Conservation (phyloP, 2,797 vertebrate genomes). For the Ambastaia sidthimunki region DNA sequence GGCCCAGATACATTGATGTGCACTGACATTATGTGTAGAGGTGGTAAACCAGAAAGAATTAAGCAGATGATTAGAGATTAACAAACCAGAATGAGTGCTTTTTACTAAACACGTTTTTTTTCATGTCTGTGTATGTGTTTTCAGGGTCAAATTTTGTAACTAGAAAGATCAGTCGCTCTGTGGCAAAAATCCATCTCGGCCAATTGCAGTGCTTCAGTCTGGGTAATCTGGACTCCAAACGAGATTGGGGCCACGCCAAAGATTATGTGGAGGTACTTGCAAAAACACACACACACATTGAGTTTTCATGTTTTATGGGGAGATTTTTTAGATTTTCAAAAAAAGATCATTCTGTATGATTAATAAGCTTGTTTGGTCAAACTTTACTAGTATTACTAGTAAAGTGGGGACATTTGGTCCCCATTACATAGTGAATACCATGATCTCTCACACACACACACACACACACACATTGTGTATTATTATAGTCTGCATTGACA, state of each 20-base stretch:
- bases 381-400: too few relatives aligned
- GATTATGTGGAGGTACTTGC: conserved; percentile 92
- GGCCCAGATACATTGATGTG: conserved; percentile 17
- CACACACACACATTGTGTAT: too few relatives aligned
- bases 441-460: too few relatives aligned
- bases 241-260: conserved; percentile 97
- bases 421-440: too few relatives aligned
- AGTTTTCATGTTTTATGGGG: too few relatives aligned
- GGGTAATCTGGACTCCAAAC: conserved; percentile 96
- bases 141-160: conserved; percentile 97
- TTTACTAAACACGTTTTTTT: not conserved
- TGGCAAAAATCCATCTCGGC: conserved; percentile 97
- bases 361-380: too few relatives aligned
- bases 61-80: not conserved
- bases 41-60: conserved; percentile 14
- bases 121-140: conserved; percentile 61
- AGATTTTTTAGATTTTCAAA: too few relatives aligned
- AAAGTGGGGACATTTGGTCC: too few relatives aligned
- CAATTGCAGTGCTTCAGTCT: conserved; percentile 92
- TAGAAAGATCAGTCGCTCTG: conserved; percentile 95
- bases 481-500: too few relatives aligned
- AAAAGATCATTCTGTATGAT: too few relatives aligned
- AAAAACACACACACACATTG: conserved; percentile 52
- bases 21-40: conserved; percentile 24
- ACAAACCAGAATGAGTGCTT: not conserved